A percentile compares a stretch with the other conserved stretches of the same genome.
Conservation (phyloP, 2,888 invertebrate species). For the Ligdia adustata region DNA sequence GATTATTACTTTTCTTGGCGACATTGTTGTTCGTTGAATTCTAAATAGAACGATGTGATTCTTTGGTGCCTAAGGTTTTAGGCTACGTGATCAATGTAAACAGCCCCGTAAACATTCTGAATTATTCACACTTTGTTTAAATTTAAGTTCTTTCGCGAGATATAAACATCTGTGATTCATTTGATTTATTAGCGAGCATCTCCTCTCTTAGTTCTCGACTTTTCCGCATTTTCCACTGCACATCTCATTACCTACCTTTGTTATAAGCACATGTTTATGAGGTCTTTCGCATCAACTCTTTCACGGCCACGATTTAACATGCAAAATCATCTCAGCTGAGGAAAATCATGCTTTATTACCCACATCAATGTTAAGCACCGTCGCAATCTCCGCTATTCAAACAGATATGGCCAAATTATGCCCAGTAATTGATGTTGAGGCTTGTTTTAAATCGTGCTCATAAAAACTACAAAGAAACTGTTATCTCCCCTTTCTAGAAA, state of each 20-base stretch:
- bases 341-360: conserved; percentile 51
- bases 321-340: conserved; percentile 54
- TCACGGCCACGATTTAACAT: conserved; percentile 45
- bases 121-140: too few relatives aligned
- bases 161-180: not conserved
- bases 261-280: conserved; percentile 39
- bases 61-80: too few relatives aligned
- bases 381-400: conserved; percentile 27
- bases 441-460: conserved; percentile 25
- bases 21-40: not conserved
- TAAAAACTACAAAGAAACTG: conserved; percentile 31
- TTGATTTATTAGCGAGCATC: conserved; percentile 26
- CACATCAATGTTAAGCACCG: conserved; percentile 43
- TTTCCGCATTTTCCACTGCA: conserved; percentile 31
- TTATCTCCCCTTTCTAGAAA: conserved; percentile 57
- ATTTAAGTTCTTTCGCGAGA: too few relatives aligned
- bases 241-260: conserved; percentile 35
- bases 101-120: too few relatives aligned
- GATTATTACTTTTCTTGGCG: not conserved
- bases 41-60: too few relatives aligned
- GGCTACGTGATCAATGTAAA: too few relatives aligned
- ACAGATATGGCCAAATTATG: conserved; percentile 28
- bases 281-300: conserved; percentile 41
- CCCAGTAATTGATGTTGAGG: conserved; percentile 29
- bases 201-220: conserved; percentile 37